Evolutionary conservation across 64 coral and sea anemone species (phyloP).

Genomic region (Pachyseris speciosa): DNA sequence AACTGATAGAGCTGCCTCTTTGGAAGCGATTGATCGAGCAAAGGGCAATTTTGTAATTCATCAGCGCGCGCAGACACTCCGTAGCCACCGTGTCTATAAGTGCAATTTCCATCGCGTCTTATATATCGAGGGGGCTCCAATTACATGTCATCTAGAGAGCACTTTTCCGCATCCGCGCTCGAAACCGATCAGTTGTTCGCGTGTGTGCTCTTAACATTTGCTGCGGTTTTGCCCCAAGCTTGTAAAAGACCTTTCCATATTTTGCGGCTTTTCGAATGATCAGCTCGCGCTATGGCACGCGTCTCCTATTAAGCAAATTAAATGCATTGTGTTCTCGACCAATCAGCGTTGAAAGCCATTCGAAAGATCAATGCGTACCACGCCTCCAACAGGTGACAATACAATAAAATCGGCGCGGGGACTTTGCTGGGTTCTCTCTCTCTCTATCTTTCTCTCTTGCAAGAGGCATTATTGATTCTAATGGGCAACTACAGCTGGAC

Average conservation of each 20-base stretch:
- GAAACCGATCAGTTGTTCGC: neutral
- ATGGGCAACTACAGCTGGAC: slow-evolving; percentile 64
- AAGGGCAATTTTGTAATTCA: neutral
- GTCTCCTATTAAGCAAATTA: slow-evolving; percentile 52
- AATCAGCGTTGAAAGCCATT: slow-evolving; percentile 23
- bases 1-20: slow-evolving; percentile 9
- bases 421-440: slow-evolving; percentile 30
- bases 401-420: slow-evolving; percentile 34
- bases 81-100: neutral
- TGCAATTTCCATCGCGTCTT: neutral
- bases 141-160: neutral
- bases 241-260: neutral
- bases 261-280: slow-evolving; percentile 27
- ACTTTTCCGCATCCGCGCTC: neutral
- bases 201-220: too few species aligned
- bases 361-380: slow-evolving; percentile 48
- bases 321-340: slow-evolving; percentile 37
- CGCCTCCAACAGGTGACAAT: slow-evolving; percentile 60
- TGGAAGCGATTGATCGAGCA: neutral
- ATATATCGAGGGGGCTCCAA: neutral
- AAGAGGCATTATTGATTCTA: slow-evolving; percentile 66
- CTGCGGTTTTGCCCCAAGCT: neutral
- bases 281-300: slow-evolving; percentile 65
- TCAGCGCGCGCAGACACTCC: neutral
- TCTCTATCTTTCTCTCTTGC: slow-evolving; percentile 23